These are phyloP conservation scores for Myotis planiceps DNA, from an alignment of 2,797 vertebrate species.

Conservation along the genomic window DNA sequence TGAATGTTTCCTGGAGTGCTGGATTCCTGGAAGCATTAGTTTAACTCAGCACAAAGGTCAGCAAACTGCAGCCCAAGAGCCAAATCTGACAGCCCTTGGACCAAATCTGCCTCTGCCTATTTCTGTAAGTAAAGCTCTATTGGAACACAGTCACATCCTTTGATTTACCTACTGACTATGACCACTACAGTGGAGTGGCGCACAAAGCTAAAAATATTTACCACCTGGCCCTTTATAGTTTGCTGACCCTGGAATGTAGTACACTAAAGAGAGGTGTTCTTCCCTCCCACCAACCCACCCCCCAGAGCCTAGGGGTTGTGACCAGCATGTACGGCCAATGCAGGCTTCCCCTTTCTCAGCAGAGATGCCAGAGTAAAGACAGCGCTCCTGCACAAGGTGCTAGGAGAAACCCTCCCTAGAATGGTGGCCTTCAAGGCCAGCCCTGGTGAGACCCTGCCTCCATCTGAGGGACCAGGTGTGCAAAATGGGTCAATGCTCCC, in stretches of 20 bases:
- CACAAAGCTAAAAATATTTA: not conserved
- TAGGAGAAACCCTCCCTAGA: not conserved
- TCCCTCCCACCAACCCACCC: accelerated
- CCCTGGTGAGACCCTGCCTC: not conserved
- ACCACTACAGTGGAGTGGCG: not conserved
- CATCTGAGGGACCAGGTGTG: not conserved
- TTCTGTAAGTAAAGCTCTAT: not conserved
- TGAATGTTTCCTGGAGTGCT: not conserved
- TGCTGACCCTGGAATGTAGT: not conserved
- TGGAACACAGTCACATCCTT: not conserved
- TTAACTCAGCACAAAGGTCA: not conserved
- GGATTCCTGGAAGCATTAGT: not conserved
- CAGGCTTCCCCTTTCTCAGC: not conserved
- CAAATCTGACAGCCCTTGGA: not conserved
- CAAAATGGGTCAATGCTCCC: not conserved
- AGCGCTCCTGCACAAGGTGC: not conserved
- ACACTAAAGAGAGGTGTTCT: too few relatives aligned
- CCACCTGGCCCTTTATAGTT: not conserved
- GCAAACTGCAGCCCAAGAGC: not conserved
- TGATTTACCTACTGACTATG: not conserved
- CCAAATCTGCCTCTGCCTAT: not conserved
- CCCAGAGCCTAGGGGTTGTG: not conserved
- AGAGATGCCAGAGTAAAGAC: not conserved
- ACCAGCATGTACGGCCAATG: not conserved
- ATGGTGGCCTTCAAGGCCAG: not conserved